A percentile compares a stretch with the other conserved stretches of the same genome.
These are phyloP conservation scores for Penaeus monodon DNA, from an alignment of 2,888 invertebrate genomes.

Conservation along the genomic window DNA sequence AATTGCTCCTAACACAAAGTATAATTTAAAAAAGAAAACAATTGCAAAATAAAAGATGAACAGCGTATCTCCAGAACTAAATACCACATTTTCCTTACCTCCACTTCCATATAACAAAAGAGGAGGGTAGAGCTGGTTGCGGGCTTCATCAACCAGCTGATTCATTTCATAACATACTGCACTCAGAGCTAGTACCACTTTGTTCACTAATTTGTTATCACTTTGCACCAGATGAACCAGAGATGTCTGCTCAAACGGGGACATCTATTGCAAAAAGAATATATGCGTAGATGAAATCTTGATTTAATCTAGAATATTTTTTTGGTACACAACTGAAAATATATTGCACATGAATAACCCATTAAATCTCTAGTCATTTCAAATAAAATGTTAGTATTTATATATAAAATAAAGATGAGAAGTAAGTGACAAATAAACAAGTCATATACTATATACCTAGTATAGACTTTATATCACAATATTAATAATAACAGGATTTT, in stretches of 20 bases:
- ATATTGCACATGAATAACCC: too few relatives aligned
- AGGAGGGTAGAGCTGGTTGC: constrained; percentile 49
- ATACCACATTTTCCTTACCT: constrained; percentile 24
- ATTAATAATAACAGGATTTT: too few relatives aligned
- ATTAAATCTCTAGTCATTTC: too few relatives aligned
- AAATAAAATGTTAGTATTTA: too few relatives aligned
- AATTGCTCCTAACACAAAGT: too few relatives aligned
- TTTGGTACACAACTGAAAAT: too few relatives aligned
- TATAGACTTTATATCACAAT: too few relatives aligned
- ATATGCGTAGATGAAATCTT: neutral
- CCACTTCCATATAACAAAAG: constrained; percentile 57
- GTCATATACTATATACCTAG: too few relatives aligned
- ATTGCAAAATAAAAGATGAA: too few relatives aligned
- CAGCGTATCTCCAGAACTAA: neutral
- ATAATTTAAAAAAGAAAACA: too few relatives aligned
- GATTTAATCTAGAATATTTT: neutral
- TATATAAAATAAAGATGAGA: too few relatives aligned
- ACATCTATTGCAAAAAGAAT: constrained; percentile 36
- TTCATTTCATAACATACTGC: constrained; percentile 55
- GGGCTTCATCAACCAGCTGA: constrained; percentile 51
- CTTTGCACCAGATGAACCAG: constrained; percentile 42
- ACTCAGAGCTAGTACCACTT: constrained; percentile 60
- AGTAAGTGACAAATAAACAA: too few relatives aligned
- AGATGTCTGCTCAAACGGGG: constrained; percentile 54
- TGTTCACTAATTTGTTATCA: constrained; percentile 59